Evolutionary conservation across 2,113 vertebrate species (phyloP), one percentile per base, ranked within the genome.

Genomic region (Mus spicilegus): DNA sequence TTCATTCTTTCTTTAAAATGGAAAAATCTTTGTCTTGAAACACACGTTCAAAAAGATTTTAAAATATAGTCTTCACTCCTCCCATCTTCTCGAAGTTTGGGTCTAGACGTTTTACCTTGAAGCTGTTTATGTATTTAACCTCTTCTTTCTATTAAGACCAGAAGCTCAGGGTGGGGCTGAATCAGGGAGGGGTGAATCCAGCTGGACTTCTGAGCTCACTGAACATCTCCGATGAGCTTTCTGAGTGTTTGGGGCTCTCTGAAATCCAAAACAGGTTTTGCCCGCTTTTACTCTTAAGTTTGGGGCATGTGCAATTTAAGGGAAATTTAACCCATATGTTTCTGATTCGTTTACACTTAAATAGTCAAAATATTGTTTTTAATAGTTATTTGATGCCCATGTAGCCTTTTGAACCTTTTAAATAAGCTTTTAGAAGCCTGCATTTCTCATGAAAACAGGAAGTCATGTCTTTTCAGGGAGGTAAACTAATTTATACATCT

Each of bases 321-420:
- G 97, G 96, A 98, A 98, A 98, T 98, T 96, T 97, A 97, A 97
- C 96, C 98, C 97, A 98, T 97, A 97, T 98, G 98, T 97, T 97
- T 97, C 97, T 96, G 96, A 97, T 98, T 98, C 94, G 89, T 97
- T 98, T 97, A 98, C 97, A 97, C 98, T 98, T 98, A 97, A 97
- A 97, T 98, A 97, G 97, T 97, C 97, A 98, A 97, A 98, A 97
- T 98, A 97, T 98, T 98, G 96, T 98, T 97, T 98, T 97, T 98
- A 98, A 98, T 98, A 97, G 97, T 96, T 95, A 97, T 94, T 97
- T 98, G 97, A 97, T 97, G 97, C 96, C 91, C 94, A 97, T 96
- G 89, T 97, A 96, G 96, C 95, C 96, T 97, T 98, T 97, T 97
- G 96, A 98, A 97, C 96, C 97, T 96, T 96, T 95, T 81, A 94